Conservation (phyloP, 2,113 vertebrate genomes). For the Coptodon rendalli region DNA sequence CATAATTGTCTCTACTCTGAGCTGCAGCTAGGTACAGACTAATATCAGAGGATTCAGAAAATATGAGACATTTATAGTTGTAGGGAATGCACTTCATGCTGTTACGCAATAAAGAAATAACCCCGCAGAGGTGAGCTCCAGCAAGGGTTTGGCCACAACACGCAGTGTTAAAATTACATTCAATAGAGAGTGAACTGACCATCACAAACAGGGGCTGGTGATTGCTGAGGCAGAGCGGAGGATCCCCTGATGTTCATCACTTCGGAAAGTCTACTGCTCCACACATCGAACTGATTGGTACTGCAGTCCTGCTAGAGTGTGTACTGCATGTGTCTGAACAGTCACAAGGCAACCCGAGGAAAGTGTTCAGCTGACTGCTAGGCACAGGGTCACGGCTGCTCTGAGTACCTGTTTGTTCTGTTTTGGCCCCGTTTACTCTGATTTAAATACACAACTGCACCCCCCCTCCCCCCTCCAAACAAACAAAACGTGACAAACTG, state of each 20-base stretch:
- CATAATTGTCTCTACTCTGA: neutral
- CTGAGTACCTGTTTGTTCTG: slow-evolving; percentile 29
- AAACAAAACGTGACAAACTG: neutral
- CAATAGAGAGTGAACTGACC: slow-evolving; percentile 28
- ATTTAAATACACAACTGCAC: neutral
- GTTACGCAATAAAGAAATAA: slow-evolving; percentile 7
- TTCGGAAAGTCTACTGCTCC: neutral
- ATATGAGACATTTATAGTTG: slow-evolving; percentile 11
- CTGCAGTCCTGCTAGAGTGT: slow-evolving; percentile 14
- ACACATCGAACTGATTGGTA: neutral
- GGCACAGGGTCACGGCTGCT: slow-evolving; percentile 41
- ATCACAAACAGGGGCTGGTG: neutral
- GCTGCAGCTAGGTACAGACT: neutral
- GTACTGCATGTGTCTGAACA: slow-evolving; percentile 16
- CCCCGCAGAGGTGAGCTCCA: neutral
- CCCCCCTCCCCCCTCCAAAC: neutral
- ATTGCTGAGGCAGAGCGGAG: slow-evolving; percentile 16
- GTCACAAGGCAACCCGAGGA: slow-evolving; percentile 40
- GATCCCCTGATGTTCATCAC: neutral
- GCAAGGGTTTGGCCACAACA: neutral
- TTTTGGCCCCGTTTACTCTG: neutral
- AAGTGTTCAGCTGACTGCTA: slow-evolving; percentile 28
- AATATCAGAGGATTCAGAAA: slow-evolving; percentile 18
- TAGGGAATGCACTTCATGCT: slow-evolving; percentile 21
- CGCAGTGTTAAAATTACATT: slow-evolving; percentile 49